A percentile compares a stretch with the other conserved stretches of the same genome.
phyloP scores from a whole-genome alignment of 2,797 vertebrate species.

The Telmatherina bonti region DNA sequence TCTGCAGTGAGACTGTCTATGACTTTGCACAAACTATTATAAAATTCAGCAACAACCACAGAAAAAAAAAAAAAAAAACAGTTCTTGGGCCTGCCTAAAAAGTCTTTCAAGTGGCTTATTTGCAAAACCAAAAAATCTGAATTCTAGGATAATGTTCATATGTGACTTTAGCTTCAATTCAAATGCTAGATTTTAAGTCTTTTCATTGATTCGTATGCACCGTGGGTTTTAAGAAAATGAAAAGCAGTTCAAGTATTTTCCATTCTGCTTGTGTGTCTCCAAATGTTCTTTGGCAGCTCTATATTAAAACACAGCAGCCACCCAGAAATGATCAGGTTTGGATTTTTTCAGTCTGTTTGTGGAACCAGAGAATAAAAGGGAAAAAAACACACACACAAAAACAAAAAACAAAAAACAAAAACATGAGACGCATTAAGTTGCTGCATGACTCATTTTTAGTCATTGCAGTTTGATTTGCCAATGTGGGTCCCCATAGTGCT shows the following conservation, averaged over 20 bases:
- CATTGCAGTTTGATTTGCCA: neutral
- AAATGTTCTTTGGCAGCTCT: neutral
- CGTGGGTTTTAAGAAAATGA: neutral
- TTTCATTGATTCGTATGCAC: neutral
- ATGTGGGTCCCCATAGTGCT: constrained; percentile 2
- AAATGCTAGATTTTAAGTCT: neutral
- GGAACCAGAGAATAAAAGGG: neutral
- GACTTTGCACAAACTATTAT: neutral
- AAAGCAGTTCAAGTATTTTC: neutral
- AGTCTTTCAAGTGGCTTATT: neutral
- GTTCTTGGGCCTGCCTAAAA: neutral
- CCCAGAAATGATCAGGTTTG: neutral
- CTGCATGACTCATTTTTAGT: constrained; percentile 14
- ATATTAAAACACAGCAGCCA: neutral
- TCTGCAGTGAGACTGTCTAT: neutral
- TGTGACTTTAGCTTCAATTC: constrained; percentile 1
- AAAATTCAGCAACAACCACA: neutral
- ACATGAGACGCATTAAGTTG: neutral
- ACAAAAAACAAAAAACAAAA: neutral
- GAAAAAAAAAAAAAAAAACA: neutral
- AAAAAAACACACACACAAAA: no score
- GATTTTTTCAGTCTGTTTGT: neutral
- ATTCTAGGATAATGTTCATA: constrained; percentile 2
- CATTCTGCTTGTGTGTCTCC: neutral
- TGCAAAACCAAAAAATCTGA: neutral